A percentile compares a stretch with the other conserved stretches of the same genome.
These are phyloP conservation scores for Beroe forskalii DNA, from an alignment of 37 sponge, comb jelly and placozoan genomes.

Conservation along the genomic window DNA sequence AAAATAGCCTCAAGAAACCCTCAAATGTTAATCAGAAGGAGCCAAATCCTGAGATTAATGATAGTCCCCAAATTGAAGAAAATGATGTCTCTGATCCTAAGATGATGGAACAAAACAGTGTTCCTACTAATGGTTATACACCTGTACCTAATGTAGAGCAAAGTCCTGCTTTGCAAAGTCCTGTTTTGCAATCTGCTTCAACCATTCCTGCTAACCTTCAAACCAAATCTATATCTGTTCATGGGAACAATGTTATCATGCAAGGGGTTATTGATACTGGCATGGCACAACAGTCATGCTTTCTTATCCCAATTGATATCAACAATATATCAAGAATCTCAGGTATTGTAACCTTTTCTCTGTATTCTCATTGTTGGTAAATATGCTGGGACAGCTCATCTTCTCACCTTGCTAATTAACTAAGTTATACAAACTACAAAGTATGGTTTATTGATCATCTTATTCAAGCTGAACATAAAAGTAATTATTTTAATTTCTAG, in stretches of 20 bases:
- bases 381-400: too few relatives aligned
- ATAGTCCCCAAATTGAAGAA: background rate
- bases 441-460: too few relatives aligned
- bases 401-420: too few relatives aligned
- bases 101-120: background rate
- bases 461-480: too few relatives aligned
- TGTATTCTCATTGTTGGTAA: too few relatives aligned
- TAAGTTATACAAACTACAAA: too few relatives aligned
- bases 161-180: background rate
- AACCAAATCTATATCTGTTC: conserved; percentile 37
- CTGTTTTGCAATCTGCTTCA: background rate
- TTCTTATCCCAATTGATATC: conserved; percentile 61
- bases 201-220: conserved; percentile 30
- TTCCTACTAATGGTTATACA: background rate
- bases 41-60: background rate
- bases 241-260: conserved; percentile 55
- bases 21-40: background rate
- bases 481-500: too few relatives aligned
- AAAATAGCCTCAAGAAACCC: background rate
- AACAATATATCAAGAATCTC: background rate
- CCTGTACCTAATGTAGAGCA: background rate
- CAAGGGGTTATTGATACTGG: conserved; percentile 53
- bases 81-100: background rate
- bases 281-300: conserved; percentile 20
- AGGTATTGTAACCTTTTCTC: too few relatives aligned